A percentile compares a stretch with the other conserved stretches of the same genome.
phyloP scores from a whole-genome alignment of 2,113 vertebrate genomes.

The Phaethornis superciliosus region DNA sequence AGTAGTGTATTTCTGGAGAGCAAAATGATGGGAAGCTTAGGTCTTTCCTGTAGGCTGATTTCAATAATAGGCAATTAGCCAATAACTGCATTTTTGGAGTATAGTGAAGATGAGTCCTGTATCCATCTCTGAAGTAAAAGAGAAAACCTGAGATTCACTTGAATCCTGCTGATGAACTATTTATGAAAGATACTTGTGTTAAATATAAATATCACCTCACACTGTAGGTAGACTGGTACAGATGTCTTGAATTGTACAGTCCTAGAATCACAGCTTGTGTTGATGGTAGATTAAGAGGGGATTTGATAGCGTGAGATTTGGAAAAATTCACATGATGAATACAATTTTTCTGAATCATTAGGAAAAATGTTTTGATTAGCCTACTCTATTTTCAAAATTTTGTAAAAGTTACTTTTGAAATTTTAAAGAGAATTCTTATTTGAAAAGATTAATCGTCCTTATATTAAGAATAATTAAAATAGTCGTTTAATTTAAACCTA shows the following conservation, averaged over 20 bases:
- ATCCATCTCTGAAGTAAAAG: neutral
- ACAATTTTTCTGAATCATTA: neutral
- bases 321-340: neutral
- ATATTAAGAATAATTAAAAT: neutral
- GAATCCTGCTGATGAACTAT: neutral
- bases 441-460: constrained; percentile 22
- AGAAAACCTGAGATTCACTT: neutral
- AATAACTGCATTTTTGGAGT: neutral
- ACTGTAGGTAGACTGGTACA: neutral
- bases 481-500: constrained; percentile 26
- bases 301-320: neutral
- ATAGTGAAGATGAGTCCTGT: neutral
- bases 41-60: neutral
- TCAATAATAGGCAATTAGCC: neutral
- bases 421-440: constrained; percentile 16
- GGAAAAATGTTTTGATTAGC: neutral
- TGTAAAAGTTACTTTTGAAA: constrained; percentile 18
- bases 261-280: neutral
- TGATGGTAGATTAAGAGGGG: neutral
- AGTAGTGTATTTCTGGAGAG: neutral
- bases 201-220: neutral
- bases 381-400: neutral
- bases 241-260: neutral
- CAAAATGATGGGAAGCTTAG: neutral
- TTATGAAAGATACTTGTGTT: neutral